Conservation (phyloP, 2,113 vertebrate species). For the Sylvietta virens region DNA sequence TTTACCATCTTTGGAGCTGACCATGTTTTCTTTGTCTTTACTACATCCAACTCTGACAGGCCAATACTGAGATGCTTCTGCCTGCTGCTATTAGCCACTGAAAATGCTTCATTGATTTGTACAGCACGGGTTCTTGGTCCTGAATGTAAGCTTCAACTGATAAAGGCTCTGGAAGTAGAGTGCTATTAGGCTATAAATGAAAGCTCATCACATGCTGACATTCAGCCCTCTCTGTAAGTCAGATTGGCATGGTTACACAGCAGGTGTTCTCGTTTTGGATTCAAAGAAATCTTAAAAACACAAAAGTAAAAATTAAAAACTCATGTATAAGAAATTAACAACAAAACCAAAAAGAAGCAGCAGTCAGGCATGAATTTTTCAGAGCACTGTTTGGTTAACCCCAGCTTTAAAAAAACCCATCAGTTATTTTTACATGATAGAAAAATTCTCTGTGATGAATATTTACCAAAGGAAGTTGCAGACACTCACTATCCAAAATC, state of each 20-base stretch:
- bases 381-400: neutral
- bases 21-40: neutral
- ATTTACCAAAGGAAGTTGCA: neutral
- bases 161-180: neutral
- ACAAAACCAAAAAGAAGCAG: neutral
- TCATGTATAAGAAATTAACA: neutral
- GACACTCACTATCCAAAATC: neutral
- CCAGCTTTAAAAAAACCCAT: neutral
- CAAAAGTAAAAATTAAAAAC: constrained; percentile 16
- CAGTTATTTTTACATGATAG: neutral
- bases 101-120: neutral
- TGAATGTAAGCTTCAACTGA: neutral
- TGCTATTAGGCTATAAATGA: neutral
- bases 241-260: constrained; percentile 14
- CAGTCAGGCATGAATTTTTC: neutral
- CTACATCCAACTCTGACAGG: neutral
- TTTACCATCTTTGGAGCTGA: neutral
- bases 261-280: neutral
- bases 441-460: neutral
- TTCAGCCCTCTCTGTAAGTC: neutral
- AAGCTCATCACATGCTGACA: neutral
- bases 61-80: neutral
- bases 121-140: rapidly evolving
- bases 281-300: neutral
- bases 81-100: neutral